phyloP scores from a whole-genome alignment of 2,888 invertebrate species.

The Phaedon cochleariae region DNA sequence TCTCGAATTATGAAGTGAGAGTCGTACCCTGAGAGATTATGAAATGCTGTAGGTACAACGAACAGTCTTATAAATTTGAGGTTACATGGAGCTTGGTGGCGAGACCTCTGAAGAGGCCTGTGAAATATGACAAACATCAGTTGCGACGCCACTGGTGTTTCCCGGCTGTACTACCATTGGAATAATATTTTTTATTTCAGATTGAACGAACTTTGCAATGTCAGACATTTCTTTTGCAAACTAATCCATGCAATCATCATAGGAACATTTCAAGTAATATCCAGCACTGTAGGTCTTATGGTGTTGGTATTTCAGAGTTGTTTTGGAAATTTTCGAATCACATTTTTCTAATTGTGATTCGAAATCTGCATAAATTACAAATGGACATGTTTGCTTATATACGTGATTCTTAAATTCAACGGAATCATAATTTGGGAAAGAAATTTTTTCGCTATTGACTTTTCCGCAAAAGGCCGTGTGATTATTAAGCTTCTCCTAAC shows the following conservation, averaged over 20 bases:
- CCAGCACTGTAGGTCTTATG: slow-evolving; percentile 37
- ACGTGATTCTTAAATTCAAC: too few relatives aligned
- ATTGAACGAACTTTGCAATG: slow-evolving; percentile 29
- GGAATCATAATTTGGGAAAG: too few relatives aligned
- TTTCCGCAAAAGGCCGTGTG: too few relatives aligned
- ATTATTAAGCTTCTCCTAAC: too few relatives aligned
- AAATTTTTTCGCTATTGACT: too few relatives aligned
- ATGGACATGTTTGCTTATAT: too few relatives aligned
- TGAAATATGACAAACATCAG: slow-evolving; percentile 40
- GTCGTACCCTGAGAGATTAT: slow-evolving; percentile 51
- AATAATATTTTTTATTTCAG: slow-evolving; percentile 29
- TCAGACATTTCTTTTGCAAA: slow-evolving; percentile 37
- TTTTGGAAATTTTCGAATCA: too few relatives aligned
- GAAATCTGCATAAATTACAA: too few relatives aligned
- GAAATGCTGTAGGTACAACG: slow-evolving; percentile 51
- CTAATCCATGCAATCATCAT: slow-evolving; percentile 44
- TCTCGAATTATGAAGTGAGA: slow-evolving; percentile 49
- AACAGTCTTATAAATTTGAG: slow-evolving; percentile 47
- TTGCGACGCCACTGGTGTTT: neutral
- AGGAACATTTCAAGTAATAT: slow-evolving; percentile 44
- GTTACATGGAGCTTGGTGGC: slow-evolving; percentile 53
- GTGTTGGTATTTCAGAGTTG: too few relatives aligned
- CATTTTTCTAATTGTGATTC: too few relatives aligned
- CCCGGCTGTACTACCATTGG: slow-evolving; percentile 24
- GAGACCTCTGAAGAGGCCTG: too few relatives aligned